Percentiles rank a stretch among this genome's conserved stretches.
These are phyloP conservation scores for Pagrus major DNA, from an alignment of 2,113 vertebrate species.

Conservation along the genomic window DNA sequence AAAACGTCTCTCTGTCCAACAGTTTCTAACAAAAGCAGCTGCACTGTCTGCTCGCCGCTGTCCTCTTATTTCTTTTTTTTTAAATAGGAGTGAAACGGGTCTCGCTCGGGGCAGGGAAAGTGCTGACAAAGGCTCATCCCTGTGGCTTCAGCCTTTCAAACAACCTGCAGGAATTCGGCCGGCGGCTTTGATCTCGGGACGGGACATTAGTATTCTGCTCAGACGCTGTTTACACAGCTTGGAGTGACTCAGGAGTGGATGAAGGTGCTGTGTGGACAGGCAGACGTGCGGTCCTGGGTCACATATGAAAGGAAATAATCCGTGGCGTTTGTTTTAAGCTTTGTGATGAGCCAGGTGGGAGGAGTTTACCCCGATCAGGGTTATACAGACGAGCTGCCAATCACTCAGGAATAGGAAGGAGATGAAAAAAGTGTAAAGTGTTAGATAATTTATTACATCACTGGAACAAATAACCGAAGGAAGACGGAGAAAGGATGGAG, in stretches of 20 bases:
- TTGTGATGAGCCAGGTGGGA: constrained; percentile 47
- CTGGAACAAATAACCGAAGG: no score
- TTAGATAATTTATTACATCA: no score
- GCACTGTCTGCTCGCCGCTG: neutral
- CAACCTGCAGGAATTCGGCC: constrained; percentile 74
- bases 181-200: constrained; percentile 67
- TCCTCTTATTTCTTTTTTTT: neutral
- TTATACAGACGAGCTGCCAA: constrained; percentile 4
- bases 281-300: constrained; percentile 53
- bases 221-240: constrained; percentile 75
- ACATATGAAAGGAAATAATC: constrained; percentile 63
- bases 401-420: constrained; percentile 1
- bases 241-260: constrained; percentile 65
- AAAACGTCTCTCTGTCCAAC: neutral
- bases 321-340: constrained; percentile 55
- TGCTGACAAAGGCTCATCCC: constrained; percentile 69
- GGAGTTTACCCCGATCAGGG: neutral
- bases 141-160: constrained; percentile 64
- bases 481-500: neutral
- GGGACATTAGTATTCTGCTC: constrained; percentile 62
- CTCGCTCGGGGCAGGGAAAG: constrained; percentile 49
- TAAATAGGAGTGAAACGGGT: constrained; percentile 26
- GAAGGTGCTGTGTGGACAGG: constrained; percentile 65
- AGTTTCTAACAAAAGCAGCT: neutral
- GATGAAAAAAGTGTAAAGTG: no score